Base-by-base conservation (phyloP, 2,888 invertebrate species). In the Lycocerus yunnanus region DNA sequence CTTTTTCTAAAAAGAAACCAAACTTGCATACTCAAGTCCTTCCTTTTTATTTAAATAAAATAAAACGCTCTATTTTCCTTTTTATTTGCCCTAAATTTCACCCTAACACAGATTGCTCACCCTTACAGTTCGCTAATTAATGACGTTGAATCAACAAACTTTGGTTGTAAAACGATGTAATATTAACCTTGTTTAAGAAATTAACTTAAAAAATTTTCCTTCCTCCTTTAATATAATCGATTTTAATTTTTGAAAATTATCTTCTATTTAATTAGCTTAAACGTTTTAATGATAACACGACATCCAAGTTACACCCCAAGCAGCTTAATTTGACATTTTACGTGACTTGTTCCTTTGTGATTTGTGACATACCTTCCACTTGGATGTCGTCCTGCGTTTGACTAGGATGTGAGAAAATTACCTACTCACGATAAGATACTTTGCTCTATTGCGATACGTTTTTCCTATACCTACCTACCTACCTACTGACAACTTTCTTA, bases 31-130 rank as follows among this genome's bases (percentile, higher is more conserved):
- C 20, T 15, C 15, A 13, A 20, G n/a, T 18, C 18, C 20, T 63
- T 63, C 15, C 16, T 63, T 63, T 63, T 15, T 63, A 18, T 18
- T 18, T 18, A 43, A 43, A 43, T 43, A 43, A 43, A 43, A 43
- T 43, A 43, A 43, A n/a, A 63, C 18, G n/a, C 20, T 18, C 13
- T 63, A 63, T 18, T 63, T 63, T 63, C 20, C 18, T 63, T 63
- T 63, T 63, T 63, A 16, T n/a, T 63, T 63, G 61, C 61, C 61
- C 61, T 63, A 63, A 63, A 63, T 63, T 63, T 63, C 61, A 63
- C 61, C 61, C 61, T 18, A 63, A 63, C 61, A 18, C 60, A 63
- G 61, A 63, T 18, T 63, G 61, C 61, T 63, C 61, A 63, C 61
- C 61, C 61, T 63, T 20, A 20, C 61, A 63, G 15, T 63, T 63